Evolutionary conservation across 2,888 invertebrate genomes (phyloP).

Genomic region (Meteorus colon): DNA sequence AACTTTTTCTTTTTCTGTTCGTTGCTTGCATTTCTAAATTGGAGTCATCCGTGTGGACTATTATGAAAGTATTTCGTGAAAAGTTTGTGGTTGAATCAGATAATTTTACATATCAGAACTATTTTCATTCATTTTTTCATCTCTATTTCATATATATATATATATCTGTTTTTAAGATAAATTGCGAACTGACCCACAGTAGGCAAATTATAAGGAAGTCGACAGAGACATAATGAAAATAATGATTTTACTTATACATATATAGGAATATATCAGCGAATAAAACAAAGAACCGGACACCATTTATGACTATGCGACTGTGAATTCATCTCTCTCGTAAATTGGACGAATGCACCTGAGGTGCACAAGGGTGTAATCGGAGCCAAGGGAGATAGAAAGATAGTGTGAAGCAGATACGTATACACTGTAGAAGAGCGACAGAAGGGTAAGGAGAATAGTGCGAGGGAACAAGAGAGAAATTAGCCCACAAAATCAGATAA

Average conservation of each 20-base stretch:
- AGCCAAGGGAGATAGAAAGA: conserved; percentile 28
- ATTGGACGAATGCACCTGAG: conserved; percentile 25
- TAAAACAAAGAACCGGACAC: conserved; percentile 38
- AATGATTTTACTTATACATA: conserved; percentile 51
- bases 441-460: conserved; percentile 20
- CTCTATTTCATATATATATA: no score
- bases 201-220: background rate
- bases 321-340: conserved; percentile 45
- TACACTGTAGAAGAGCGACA: background rate
- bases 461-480: conserved; percentile 34
- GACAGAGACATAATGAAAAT: conserved; percentile 50
- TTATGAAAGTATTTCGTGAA: no score
- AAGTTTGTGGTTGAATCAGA: no score
- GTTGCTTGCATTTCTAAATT: no score
- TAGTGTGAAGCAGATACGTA: background rate
- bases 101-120: no score
- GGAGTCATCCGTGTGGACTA: no score
- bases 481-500: conserved; percentile 56
- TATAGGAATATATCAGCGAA: conserved; percentile 5
- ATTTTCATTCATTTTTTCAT: no score
- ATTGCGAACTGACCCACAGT: background rate
- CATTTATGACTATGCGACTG: conserved; percentile 33
- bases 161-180: no score
- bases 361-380: background rate
- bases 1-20: no score